Evolutionary conservation across 2,888 invertebrate genomes (phyloP).

Genomic region (Hecatera dysodea): DNA sequence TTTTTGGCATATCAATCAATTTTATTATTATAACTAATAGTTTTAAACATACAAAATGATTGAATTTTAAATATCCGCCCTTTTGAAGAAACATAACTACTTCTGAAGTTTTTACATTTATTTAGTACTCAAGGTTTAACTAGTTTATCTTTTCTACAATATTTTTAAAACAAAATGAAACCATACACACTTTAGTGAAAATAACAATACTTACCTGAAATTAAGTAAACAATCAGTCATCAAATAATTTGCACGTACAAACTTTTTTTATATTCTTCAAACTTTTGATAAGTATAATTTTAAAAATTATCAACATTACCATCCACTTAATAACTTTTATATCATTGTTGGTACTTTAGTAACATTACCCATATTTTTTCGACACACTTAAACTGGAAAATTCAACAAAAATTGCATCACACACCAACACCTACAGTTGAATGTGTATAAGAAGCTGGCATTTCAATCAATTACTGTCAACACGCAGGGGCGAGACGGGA

Average conservation of each 20-base stretch:
- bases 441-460: conserved; percentile 58
- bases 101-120: not conserved
- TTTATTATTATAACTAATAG: not conserved
- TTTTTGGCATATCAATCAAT: not conserved
- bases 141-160: not conserved
- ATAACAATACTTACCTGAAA: not conserved
- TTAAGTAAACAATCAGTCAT: not conserved
- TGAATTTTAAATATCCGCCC: not conserved
- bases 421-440: conserved; percentile 23
- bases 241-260: not conserved
- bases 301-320: not conserved
- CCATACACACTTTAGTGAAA: not conserved
- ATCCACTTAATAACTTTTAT: not conserved
- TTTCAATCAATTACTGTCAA: conserved; percentile 90
- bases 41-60: not conserved
- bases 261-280: not conserved
- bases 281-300: too few species aligned
- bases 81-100: not conserved
- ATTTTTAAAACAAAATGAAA: not conserved
- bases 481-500: conserved; percentile 85
- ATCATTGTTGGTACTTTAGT: not conserved
- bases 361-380: not conserved
- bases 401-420: conserved; percentile 31
- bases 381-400: not conserved
- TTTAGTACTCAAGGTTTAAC: not conserved